Conservation (phyloP, 2,113 vertebrate species). For the Toxostoma redivivum region DNA sequence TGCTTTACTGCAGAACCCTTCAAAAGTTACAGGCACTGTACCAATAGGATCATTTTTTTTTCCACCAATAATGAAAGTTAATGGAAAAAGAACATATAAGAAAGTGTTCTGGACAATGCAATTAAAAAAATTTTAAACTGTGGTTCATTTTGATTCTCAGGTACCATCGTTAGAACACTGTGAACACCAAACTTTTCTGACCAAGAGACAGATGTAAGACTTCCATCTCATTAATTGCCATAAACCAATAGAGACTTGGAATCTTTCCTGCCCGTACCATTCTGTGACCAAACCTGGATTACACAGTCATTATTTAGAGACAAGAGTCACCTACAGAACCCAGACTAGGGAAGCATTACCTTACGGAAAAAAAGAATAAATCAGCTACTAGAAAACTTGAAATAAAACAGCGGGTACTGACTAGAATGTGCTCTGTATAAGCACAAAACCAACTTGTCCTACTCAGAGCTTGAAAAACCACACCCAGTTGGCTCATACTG, state of each 20-base stretch:
- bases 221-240: neutral
- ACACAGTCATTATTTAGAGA: neutral
- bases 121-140: neutral
- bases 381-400: neutral
- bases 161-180: neutral
- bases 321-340: neutral
- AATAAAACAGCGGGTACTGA: neutral
- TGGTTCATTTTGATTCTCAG: neutral
- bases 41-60: neutral
- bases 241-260: neutral
- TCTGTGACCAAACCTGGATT: neutral
- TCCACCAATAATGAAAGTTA: neutral
- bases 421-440: neutral
- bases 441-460: neutral
- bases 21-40: neutral
- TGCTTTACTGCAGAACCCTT: neutral
- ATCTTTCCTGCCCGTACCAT: neutral
- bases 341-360: neutral
- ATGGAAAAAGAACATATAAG: neutral
- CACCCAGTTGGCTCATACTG: neutral
- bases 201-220: neutral
- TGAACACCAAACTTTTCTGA: neutral
- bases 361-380: neutral
- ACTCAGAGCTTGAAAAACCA: neutral
- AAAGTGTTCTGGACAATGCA: neutral